Percentiles rank a stretch among this genome's conserved stretches.
These are phyloP conservation scores for Aratinga solstitialis DNA, from an alignment of 2,797 vertebrate species.

Conservation along the genomic window DNA sequence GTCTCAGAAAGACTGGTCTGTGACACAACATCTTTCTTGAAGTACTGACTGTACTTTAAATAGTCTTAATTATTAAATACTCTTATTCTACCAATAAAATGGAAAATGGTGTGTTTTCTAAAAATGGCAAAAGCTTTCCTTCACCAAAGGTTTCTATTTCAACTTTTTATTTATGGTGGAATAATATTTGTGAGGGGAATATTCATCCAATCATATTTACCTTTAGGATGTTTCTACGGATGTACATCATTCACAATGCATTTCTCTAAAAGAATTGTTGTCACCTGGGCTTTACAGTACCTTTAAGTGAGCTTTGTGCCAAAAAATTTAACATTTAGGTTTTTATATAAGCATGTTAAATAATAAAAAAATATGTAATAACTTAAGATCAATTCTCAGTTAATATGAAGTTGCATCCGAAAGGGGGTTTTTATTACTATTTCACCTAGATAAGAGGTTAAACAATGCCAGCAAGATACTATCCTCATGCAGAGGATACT, in stretches of 20 bases:
- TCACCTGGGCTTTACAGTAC: not conserved
- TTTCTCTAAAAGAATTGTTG: not conserved
- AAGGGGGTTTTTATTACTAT: not conserved
- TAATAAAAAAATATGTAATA: not conserved
- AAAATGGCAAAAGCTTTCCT: not conserved
- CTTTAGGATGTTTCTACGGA: not conserved
- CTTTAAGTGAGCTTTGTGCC: not conserved
- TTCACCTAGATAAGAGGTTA: not conserved
- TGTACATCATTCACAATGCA: rapidly evolving
- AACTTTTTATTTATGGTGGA: not conserved
- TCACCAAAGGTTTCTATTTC: not conserved
- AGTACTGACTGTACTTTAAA: not conserved
- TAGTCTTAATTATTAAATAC: not conserved
- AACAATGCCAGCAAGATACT: not conserved
- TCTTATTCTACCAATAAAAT: not conserved
- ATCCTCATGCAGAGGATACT: not conserved
- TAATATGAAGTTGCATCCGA: not conserved
- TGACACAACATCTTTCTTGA: not conserved
- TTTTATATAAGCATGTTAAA: not conserved
- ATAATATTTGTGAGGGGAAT: not conserved
- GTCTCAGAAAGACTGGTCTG: not conserved
- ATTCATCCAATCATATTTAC: not conserved
- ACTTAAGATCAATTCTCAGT: not conserved
- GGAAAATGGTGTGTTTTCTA: not conserved
- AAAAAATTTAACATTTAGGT: not conserved